phyloP scores from a whole-genome alignment of 1,140 invertebrate genomes.

The Centruroides vittatus region DNA sequence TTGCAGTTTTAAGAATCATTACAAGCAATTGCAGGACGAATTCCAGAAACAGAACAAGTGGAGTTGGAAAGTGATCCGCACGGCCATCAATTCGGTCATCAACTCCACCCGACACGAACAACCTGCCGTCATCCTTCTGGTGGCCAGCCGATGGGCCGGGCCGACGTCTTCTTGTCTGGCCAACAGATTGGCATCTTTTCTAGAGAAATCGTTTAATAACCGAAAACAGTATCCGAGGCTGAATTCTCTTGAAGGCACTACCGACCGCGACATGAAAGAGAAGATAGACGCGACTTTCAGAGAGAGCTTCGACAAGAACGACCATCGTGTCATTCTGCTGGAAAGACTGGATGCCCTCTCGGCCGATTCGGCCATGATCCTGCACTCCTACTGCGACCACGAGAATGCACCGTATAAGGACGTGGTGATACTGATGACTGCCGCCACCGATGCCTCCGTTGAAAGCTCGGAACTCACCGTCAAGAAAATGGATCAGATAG shows the following conservation, averaged over 20 bases:
- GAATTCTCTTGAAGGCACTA: neutral
- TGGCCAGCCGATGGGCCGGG: neutral
- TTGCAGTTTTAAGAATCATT: no score
- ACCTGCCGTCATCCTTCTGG: conserved; percentile 3
- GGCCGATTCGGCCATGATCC: neutral
- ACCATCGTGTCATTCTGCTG: neutral
- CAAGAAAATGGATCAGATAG: neutral
- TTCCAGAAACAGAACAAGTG: no score
- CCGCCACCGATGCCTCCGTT: neutral
- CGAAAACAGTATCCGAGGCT: neutral
- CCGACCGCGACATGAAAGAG: neutral
- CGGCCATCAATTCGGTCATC: no score
- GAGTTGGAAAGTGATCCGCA: no score
- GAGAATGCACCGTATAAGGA: conserved; percentile 8
- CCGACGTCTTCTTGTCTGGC: neutral
- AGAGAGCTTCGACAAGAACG: neutral
- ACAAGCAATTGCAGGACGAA: no score
- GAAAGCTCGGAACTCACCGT: neutral
- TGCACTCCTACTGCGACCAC: conserved; percentile 5
- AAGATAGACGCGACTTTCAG: neutral
- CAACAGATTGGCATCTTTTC: neutral
- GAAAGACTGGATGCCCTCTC: neutral
- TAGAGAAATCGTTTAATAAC: neutral
- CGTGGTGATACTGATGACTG: neutral
- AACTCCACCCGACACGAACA: no score